Conservation (phyloP, 1,140 invertebrate genomes). For the Bombus polaris region DNA sequence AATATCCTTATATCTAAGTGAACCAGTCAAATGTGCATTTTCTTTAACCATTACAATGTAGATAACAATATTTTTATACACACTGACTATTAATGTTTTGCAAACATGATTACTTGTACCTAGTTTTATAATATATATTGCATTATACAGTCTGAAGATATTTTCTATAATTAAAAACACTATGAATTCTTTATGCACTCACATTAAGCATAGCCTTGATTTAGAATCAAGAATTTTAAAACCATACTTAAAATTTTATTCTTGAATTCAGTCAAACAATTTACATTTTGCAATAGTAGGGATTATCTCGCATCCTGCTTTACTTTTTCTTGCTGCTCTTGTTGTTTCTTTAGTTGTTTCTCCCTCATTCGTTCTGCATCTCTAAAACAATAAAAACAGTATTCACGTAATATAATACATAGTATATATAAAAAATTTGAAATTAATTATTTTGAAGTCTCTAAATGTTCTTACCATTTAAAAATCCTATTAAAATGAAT, state of each 20-base stretch:
- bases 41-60: slow-evolving; percentile 59
- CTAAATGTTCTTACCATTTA: background rate
- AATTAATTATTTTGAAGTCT: background rate
- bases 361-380: slow-evolving; percentile 86
- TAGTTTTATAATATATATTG: slow-evolving; percentile 42
- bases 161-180: slow-evolving; percentile 56
- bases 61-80: slow-evolving; percentile 66
- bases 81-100: slow-evolving; percentile 61
- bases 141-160: slow-evolving; percentile 49
- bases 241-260: slow-evolving; percentile 40
- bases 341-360: slow-evolving; percentile 83
- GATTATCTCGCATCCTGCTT: slow-evolving; percentile 72
- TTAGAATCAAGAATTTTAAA: slow-evolving; percentile 34
- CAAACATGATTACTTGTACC: slow-evolving; percentile 53
- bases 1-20: slow-evolving; percentile 67
- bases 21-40: slow-evolving; percentile 68
- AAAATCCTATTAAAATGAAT: background rate
- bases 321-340: slow-evolving; percentile 62
- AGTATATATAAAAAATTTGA: background rate
- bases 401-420: background rate
- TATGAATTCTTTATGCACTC: slow-evolving; percentile 44
- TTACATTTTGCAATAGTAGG: slow-evolving; percentile 13
- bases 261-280: slow-evolving; percentile 41
- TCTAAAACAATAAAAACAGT: slow-evolving; percentile 71
- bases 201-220: slow-evolving; percentile 35